Evolutionary conservation across 2,888 invertebrate genomes (phyloP).

Genomic region (Chymomyza procnemis): DNA sequence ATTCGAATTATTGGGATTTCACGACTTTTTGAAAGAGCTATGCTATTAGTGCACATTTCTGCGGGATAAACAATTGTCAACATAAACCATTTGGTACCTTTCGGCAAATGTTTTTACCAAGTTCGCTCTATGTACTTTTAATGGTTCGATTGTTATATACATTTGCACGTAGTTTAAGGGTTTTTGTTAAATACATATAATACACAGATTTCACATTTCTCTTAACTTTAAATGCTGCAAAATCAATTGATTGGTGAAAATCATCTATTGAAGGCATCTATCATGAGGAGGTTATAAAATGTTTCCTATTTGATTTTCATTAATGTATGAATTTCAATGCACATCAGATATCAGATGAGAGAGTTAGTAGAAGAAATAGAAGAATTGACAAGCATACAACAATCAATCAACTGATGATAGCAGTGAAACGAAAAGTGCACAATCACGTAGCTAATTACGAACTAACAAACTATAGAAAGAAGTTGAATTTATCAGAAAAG

Average conservation of each 20-base stretch:
- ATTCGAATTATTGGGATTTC: no score
- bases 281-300: background rate
- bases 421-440: constrained; percentile 63
- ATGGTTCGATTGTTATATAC: no score
- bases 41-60: no score
- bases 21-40: no score
- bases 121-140: no score
- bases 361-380: constrained; percentile 7
- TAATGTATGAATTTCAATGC: background rate
- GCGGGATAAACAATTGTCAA: no score
- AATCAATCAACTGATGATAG: constrained; percentile 5
- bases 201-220: no score
- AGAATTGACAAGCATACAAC: background rate
- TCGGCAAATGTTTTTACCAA: no score
- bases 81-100: no score
- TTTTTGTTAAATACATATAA: no score
- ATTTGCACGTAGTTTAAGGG: no score
- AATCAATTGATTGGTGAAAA: background rate
- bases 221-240: no score
- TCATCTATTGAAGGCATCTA: background rate
- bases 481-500: constrained; percentile 75
- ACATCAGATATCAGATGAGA: background rate
- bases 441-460: constrained; percentile 76
- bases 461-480: constrained; percentile 74
- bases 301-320: background rate